Conservation (phyloP, 2,888 invertebrate species). For the Caenorhabditis doughertyi region DNA sequence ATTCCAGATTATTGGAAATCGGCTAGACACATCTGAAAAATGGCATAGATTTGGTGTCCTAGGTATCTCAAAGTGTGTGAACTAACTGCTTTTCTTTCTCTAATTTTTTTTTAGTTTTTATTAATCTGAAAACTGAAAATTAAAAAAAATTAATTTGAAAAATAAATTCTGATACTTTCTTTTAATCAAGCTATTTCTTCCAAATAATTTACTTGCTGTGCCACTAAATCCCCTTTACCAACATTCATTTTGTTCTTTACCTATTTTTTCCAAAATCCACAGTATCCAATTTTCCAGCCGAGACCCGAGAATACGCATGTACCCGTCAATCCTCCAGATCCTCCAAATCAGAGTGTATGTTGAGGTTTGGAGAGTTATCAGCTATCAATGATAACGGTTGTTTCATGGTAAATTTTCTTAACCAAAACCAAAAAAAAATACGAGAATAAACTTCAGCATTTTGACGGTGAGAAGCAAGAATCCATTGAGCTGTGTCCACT, state of each 20-base stretch:
- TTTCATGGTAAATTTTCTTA: conserved; percentile 43
- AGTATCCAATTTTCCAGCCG: conserved; percentile 41
- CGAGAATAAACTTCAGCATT: conserved; percentile 50
- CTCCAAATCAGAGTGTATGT: conserved; percentile 49
- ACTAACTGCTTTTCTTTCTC: too few species aligned
- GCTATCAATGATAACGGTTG: conserved; percentile 63
- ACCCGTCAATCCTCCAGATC: conserved; percentile 20
- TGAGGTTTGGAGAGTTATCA: conserved; percentile 58
- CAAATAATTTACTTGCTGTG: too few species aligned
- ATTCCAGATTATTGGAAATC: conserved; percentile 42
- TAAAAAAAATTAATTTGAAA: too few species aligned
- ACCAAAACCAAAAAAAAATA: too few species aligned
- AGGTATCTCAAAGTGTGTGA: conserved; percentile 28
- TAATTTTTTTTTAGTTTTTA: too few species aligned
- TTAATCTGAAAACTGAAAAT: too few species aligned
- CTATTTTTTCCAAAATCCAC: too few species aligned
- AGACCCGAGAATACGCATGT: conserved; percentile 55
- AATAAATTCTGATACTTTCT: too few species aligned
- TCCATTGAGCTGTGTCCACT: conserved; percentile 56
- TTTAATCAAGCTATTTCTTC: too few species aligned
- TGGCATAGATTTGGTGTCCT: conserved; percentile 56
- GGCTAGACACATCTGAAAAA: conserved; percentile 43
- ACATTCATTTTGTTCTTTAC: too few species aligned
- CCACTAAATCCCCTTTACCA: too few species aligned
- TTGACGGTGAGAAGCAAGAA: conserved; percentile 39